phyloP scores from a whole-genome alignment of 2,888 invertebrate species.

The Galeruca laticollis region DNA sequence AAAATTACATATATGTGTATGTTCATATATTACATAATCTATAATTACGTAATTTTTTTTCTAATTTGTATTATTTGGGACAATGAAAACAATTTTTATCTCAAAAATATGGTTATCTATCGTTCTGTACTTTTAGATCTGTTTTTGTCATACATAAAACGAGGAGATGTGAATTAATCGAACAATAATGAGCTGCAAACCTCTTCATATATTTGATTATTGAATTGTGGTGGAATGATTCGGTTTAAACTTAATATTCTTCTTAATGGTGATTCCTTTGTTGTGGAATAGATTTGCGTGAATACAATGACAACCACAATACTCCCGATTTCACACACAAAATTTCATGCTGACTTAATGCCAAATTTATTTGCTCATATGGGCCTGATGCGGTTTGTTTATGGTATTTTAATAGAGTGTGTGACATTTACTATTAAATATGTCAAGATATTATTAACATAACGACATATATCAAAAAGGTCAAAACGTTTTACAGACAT shows the following conservation, averaged over 20 bases:
- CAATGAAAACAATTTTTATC: no score
- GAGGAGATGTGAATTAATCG: no score
- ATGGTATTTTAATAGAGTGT: slow-evolving; percentile 23
- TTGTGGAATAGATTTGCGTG: slow-evolving; percentile 39
- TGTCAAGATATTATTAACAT: not conserved
- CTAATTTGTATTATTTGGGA: no score
- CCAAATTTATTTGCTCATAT: slow-evolving; percentile 24
- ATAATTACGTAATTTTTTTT: no score
- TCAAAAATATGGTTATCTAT: no score
- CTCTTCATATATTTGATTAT: no score
- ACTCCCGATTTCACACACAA: slow-evolving; percentile 39
- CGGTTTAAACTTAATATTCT: not conserved
- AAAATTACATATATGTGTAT: no score
- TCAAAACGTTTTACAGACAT: not conserved
- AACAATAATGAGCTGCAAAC: no score
- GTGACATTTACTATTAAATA: not conserved
- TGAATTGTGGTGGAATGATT: slow-evolving; percentile 13
- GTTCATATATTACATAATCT: no score
- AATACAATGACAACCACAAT: slow-evolving; percentile 37
- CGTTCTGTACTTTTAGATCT: no score
- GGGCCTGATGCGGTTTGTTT: slow-evolving; percentile 13
- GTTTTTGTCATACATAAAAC: no score
- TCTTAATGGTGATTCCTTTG: slow-evolving; percentile 31
- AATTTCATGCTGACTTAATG: slow-evolving; percentile 27
- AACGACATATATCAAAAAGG: not conserved